phyloP scores from a whole-genome alignment of 2,888 invertebrate species.

The Tiliacea aurago region DNA sequence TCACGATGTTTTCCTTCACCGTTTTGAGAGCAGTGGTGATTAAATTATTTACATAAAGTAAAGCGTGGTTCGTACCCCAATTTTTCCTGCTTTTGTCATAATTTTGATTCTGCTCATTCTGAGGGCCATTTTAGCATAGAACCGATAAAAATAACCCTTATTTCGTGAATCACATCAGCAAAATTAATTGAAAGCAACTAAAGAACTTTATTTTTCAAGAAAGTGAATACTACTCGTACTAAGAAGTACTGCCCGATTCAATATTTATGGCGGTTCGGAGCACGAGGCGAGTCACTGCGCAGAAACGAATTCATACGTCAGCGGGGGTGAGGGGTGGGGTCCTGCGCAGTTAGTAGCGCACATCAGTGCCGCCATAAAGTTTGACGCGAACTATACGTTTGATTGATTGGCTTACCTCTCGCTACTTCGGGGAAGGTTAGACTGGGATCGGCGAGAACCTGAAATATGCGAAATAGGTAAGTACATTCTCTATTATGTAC shows the following conservation, averaged over 20 bases:
- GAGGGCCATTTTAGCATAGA: background rate
- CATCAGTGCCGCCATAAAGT: no score
- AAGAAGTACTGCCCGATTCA: no score
- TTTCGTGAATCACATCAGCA: background rate
- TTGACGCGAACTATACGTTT: background rate
- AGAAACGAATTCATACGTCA: no score
- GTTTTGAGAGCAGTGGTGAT: no score
- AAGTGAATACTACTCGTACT: background rate
- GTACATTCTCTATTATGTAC: background rate
- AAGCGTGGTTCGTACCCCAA: background rate
- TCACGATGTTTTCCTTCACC: no score
- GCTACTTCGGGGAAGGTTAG: conserved; percentile 69
- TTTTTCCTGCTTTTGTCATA: background rate
- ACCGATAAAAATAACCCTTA: background rate
- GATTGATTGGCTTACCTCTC: conserved; percentile 59
- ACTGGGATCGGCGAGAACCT: conserved; percentile 65
- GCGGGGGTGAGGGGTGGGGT: no score
- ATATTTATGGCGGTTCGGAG: no score
- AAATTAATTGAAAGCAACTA: background rate
- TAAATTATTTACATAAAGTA: no score
- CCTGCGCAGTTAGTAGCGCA: no score
- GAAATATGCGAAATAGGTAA: conserved; percentile 15
- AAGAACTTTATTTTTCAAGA: background rate
- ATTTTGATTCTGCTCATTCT: background rate
- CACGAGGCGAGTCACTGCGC: no score